These are phyloP conservation scores for Synodontis membranacea DNA, from an alignment of 2,113 vertebrate genomes.

Conservation along the genomic window DNA sequence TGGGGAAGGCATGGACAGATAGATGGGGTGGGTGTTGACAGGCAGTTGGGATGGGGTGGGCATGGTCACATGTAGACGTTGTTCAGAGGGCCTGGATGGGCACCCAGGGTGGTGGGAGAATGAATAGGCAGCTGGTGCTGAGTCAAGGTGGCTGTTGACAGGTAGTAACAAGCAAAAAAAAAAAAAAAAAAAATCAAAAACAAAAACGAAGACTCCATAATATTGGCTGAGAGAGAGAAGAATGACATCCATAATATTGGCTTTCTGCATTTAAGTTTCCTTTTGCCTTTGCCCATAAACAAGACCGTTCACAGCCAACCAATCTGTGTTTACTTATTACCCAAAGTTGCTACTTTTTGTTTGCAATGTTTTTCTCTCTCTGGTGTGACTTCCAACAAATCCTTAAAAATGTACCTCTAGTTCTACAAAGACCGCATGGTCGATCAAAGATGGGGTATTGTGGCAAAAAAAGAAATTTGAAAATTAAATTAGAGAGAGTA, in stretches of 20 bases:
- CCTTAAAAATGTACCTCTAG: not conserved
- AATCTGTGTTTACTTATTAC: not conserved
- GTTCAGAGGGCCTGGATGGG: not conserved
- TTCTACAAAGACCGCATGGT: not conserved
- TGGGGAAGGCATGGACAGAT: too few relatives aligned
- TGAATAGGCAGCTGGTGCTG: too few relatives aligned
- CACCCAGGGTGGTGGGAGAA: not conserved
- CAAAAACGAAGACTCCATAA: not conserved
- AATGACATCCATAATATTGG: not conserved
- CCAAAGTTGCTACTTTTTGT: not conserved
- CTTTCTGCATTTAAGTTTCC: not conserved
- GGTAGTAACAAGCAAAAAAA: not conserved
- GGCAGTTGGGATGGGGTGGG: not conserved
- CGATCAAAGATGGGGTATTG: not conserved
- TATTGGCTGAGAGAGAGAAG: too few relatives aligned
- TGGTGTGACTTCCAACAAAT: not conserved
- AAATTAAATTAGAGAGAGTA: not conserved
- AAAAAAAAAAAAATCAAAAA: too few relatives aligned
- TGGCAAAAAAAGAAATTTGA: not conserved
- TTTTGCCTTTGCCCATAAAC: not conserved
- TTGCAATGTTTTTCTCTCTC: not conserved
- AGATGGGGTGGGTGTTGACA: too few relatives aligned
- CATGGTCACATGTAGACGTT: not conserved
- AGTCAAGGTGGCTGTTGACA: not conserved
- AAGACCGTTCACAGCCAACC: not conserved